Conservation (phyloP, 2,888 invertebrate species). For the Thumatha senex region DNA sequence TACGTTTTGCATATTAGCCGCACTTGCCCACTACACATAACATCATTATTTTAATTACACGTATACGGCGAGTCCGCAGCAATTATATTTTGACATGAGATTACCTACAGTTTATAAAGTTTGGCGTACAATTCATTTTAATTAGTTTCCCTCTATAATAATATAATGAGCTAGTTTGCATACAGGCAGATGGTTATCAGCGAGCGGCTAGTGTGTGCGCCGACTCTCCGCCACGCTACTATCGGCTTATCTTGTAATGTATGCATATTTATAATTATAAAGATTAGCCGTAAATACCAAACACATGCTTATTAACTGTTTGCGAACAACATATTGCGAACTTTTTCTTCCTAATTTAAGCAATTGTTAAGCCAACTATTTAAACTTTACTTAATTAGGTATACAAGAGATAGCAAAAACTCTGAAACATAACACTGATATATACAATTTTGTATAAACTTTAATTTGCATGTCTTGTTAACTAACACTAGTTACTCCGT, state of each 20-base stretch:
- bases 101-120: constrained; percentile 11
- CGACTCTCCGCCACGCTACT: not conserved
- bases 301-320: no score
- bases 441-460: no score
- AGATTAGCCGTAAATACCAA: no score
- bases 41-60: constrained; percentile 11
- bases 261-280: not conserved
- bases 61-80: constrained; percentile 1
- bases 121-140: constrained; percentile 11
- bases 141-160: constrained; percentile 8
- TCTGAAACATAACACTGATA: not conserved
- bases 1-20: constrained; percentile 15
- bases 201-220: not conserved
- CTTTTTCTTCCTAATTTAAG: no score
- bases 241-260: not conserved
- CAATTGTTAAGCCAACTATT: no score
- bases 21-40: not conserved
- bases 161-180: constrained; percentile 12
- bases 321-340: no score
- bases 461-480: no score
- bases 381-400: not conserved
- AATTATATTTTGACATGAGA: constrained; percentile 17
- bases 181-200: constrained; percentile 9
- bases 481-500: no score
- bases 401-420: not conserved